A percentile compares a stretch with the other conserved stretches of the same genome.
phyloP scores from a whole-genome alignment of 2,113 vertebrate species.

The Empidonax alnorum region DNA sequence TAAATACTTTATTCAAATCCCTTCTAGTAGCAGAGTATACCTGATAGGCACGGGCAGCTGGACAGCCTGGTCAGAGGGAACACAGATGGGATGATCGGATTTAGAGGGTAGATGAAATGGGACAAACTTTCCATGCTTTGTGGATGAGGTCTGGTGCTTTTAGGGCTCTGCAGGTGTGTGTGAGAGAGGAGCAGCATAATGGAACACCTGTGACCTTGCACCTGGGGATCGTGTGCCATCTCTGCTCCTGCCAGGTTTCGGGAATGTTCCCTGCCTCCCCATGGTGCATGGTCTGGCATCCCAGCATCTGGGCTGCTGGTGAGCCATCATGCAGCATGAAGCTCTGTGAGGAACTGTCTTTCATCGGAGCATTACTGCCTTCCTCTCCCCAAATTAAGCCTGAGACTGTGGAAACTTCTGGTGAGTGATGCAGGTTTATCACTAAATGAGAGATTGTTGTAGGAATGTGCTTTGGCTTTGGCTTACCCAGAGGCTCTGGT shows the following conservation, averaged over 20 bases:
- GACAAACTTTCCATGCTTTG: not conserved
- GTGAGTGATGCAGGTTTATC: not conserved
- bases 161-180: not conserved
- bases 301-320: not conserved
- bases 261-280: not conserved
- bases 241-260: fast-evolving
- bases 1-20: not conserved
- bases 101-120: not conserved
- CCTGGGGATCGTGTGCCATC: not conserved
- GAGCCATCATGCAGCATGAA: not conserved
- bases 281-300: not conserved
- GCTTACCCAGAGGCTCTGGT: not conserved
- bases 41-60: not conserved
- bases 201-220: not conserved
- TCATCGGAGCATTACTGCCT: not conserved
- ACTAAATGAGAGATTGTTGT: not conserved
- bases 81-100: fast-evolving
- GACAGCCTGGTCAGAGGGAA: not conserved
- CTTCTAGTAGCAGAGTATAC: not conserved
- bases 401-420: not conserved
- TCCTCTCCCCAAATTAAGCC: not conserved
- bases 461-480: not conserved
- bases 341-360: not conserved
- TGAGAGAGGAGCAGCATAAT: not conserved
- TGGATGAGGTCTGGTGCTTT: not conserved